Conservation (phyloP, 2,797 vertebrate species). For the Phataginus tricuspis region DNA sequence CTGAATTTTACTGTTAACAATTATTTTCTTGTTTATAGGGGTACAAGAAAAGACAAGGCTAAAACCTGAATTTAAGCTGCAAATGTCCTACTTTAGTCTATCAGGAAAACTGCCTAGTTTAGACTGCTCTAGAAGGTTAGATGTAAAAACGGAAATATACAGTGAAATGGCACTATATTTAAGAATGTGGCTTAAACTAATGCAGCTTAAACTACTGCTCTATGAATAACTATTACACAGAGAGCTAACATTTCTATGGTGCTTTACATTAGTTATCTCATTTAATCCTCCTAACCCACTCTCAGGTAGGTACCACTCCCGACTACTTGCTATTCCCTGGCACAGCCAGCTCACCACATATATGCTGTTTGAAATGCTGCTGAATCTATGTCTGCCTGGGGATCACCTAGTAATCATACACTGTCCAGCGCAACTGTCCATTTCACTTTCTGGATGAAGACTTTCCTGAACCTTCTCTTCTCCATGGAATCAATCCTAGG, state of each 20-base stretch:
- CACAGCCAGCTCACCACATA: background rate
- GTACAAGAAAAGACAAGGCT: background rate
- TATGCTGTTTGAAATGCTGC: background rate
- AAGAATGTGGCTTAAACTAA: background rate
- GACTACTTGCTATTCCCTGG: background rate
- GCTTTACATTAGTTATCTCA: background rate
- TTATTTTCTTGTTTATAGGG: constrained; percentile 33
- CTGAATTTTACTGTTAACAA: constrained; percentile 19
- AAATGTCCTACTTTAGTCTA: background rate
- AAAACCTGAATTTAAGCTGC: constrained; percentile 22
- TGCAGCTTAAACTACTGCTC: background rate
- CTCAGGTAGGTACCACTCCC: background rate
- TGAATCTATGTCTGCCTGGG: background rate
- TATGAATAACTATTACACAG: background rate
- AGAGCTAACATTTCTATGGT: background rate
- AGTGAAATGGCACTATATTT: constrained; percentile 36
- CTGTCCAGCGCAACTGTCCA: background rate
- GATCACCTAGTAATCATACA: background rate
- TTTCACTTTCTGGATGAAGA: background rate
- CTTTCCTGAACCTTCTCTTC: background rate
- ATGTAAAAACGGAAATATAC: constrained; percentile 21
- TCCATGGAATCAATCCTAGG: background rate
- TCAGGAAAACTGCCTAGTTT: background rate
- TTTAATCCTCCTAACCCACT: constrained; percentile 1
- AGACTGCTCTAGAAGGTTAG: background rate